phyloP scores from a whole-genome alignment of 2,888 invertebrate species.

The Strigamia maritima region DNA sequence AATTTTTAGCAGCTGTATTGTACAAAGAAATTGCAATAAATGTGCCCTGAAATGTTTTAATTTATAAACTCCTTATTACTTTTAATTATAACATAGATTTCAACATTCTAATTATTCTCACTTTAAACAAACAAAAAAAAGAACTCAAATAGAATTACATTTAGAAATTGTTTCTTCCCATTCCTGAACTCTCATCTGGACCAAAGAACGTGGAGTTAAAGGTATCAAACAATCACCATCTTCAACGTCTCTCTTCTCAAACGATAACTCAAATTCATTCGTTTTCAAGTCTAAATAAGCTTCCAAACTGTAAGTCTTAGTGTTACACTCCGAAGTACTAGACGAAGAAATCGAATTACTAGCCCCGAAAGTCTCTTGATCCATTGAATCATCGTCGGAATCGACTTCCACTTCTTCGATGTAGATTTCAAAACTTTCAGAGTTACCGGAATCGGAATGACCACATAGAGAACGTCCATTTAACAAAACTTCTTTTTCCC shows the following conservation, averaged over 20 bases:
- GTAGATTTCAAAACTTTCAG: too few relatives aligned
- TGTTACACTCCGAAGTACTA: too few relatives aligned
- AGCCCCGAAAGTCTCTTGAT: too few relatives aligned
- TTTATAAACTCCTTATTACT: neutral
- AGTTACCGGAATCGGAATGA: too few relatives aligned
- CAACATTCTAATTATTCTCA: too few relatives aligned
- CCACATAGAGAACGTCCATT: too few relatives aligned
- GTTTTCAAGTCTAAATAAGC: neutral
- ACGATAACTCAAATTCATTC: too few relatives aligned
- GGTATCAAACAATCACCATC: neutral
- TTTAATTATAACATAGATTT: neutral
- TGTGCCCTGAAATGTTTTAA: constrained; percentile 6
- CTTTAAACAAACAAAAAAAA: neutral
- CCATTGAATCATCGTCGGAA: too few relatives aligned
- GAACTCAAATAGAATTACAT: neutral
- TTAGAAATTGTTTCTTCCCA: constrained; percentile 16
- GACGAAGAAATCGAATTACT: too few relatives aligned
- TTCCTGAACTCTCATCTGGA: neutral
- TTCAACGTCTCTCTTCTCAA: neutral
- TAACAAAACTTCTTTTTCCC: neutral
- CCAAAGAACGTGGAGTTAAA: neutral
- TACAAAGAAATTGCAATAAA: neutral
- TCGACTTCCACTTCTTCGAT: too few relatives aligned
- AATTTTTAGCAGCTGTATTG: constrained; percentile 8
- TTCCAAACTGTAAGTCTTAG: too few relatives aligned